Base-by-base conservation (phyloP, 2,797 vertebrate genomes). In the Catostomus latipinnis region DNA sequence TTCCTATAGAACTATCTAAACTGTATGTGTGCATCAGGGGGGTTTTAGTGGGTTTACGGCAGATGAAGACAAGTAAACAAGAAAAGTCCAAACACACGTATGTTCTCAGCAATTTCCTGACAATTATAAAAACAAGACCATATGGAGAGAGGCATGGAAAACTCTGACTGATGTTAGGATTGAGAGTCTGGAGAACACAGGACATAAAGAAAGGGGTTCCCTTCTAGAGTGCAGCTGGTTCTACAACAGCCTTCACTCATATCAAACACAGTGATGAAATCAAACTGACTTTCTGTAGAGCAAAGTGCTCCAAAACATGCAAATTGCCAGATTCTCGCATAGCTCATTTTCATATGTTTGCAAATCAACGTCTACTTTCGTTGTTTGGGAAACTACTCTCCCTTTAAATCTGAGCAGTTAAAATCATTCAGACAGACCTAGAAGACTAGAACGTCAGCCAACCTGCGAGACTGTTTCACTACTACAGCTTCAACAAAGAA, bases 111-210 rank as follows among this genome's bases (percentile, higher is more conserved):
- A 6, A 66, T 49, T 76, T 68, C 63, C 63, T 10, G 14, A 46
- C 6, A 75, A 56, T 14, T 49, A 67, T 67, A 76, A 76, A 66
- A 52, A 75, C 74, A 68, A 67, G 53, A n/a, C 65, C 74, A 58
- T 48, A 34, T 34, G 22, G 13, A 57, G 16, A 22, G 14, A 76
- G 34, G 34, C 34, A 34, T 34, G 34, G 34, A 73, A 50, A 18
- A 74, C 63, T 52, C 72, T 5, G n/a, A 63, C 6, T 7, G 49
- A 74, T 65, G 49, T 53, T 74, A 63, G 49, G 14, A 76, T n/a
- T 9, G 74, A 58, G 45, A 10, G 12, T 34, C 34, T 34, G 34
- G 34, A 34, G 34, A 34, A 34, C 16, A 49, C 11, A 76, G 63
- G 50, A 60, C 52, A 48, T 66, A 11, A 53, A 18, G 61, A 52